These are phyloP conservation scores for Lophura nycthemera DNA, from an alignment of 2,113 vertebrate genomes.

Conservation along the genomic window DNA sequence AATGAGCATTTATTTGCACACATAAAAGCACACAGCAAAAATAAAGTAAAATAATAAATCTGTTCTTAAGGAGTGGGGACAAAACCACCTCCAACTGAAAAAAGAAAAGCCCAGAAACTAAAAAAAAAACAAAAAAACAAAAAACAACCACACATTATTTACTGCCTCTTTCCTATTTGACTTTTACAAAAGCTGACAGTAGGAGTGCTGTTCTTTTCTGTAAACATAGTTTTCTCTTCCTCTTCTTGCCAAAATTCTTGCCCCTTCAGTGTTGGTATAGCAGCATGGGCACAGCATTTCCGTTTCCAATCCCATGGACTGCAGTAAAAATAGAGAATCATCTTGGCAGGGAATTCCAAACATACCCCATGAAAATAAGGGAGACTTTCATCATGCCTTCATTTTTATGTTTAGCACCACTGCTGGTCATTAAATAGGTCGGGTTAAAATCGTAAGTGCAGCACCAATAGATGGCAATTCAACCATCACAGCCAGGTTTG, in stretches of 20 bases:
- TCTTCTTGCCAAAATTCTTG: not conserved
- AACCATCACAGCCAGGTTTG: too few relatives aligned
- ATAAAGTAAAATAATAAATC: not conserved
- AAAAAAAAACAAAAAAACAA: not conserved
- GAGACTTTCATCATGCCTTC: too few relatives aligned
- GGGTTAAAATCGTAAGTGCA: too few relatives aligned
- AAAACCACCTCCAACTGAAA: not conserved
- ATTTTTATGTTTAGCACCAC: too few relatives aligned
- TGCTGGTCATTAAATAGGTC: too few relatives aligned
- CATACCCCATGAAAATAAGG: too few relatives aligned
- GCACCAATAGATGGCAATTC: too few relatives aligned
- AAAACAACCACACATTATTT: not conserved
- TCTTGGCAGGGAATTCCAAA: too few relatives aligned
- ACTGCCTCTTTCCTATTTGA: not conserved
- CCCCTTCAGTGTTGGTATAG: too few relatives aligned
- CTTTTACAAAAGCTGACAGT: not conserved
- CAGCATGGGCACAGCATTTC: too few relatives aligned
- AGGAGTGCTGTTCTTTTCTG: not conserved
- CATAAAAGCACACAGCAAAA: not conserved
- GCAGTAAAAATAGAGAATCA: too few relatives aligned
- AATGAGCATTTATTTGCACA: accelerated
- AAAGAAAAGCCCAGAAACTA: not conserved
- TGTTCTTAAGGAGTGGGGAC: not conserved
- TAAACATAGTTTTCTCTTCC: not conserved
- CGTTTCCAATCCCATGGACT: too few relatives aligned